Conservation (phyloP, 2,113 vertebrate genomes). For the Tragelaphus buxtoni region DNA sequence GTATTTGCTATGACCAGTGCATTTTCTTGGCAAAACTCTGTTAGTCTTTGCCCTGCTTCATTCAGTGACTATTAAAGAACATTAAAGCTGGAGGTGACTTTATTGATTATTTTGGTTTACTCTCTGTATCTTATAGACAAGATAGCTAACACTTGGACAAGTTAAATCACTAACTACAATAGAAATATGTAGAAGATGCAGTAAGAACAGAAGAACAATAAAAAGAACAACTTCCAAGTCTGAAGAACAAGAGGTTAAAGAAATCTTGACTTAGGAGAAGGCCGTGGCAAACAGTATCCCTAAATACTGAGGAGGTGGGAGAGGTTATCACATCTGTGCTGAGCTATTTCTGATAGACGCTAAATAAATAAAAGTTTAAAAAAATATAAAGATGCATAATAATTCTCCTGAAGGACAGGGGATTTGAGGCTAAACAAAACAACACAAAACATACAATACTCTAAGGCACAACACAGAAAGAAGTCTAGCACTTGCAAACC, state of each 20-base stretch:
- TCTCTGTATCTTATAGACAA: neutral
- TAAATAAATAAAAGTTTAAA: neutral
- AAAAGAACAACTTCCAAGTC: neutral
- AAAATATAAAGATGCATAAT: neutral
- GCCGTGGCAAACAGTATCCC: neutral
- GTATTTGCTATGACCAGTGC: no score
- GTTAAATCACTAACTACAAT: neutral
- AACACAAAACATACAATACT: neutral
- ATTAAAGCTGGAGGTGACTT: constrained; percentile 29
- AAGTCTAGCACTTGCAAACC: neutral
- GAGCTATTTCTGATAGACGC: neutral
- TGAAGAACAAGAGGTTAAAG: neutral
- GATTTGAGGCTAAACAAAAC: neutral
- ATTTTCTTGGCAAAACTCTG: no score
- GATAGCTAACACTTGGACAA: neutral
- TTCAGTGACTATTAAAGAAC: neutral
- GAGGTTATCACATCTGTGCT: neutral
- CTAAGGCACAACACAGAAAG: neutral
- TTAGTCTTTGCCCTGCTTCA: no score
- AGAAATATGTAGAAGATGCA: neutral
- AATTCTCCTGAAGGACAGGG: neutral
- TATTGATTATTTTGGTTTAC: neutral
- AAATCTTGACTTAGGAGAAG: neutral
- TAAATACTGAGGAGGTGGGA: neutral
- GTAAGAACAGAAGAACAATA: neutral